Evolutionary conservation across 2,113 vertebrate species (phyloP), one percentile per base, ranked within the genome.

Genomic region (Perccottus glenii): DNA sequence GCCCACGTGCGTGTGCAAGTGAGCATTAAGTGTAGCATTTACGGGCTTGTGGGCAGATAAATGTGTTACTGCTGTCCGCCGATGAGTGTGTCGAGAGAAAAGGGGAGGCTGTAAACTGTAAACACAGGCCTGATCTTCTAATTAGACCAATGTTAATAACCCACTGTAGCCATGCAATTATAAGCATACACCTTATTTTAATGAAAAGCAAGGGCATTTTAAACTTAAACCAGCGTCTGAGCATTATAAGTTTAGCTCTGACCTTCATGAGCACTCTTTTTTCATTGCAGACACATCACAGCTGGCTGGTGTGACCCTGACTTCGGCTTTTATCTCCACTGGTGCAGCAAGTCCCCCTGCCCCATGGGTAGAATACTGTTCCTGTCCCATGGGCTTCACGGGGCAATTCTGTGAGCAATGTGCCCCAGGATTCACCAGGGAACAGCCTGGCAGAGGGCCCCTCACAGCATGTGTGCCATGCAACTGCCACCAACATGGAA

Each of bases 371-470:
- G 97, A 99, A 75, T 76, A 82, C 2, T 99, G 97, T 51, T 64
- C 77, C 0, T 99, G 97, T 73, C 97, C 95, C 5, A 35, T 0
- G 0, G 96, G 94, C 4, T 96, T 95, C 16, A 1, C 11, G 0
- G 96, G 97, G 15, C 94, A 93, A 73, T 96, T 95, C 82, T 98
- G 96, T 36, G 94, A 98, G 82, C 85, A 73, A 14, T 99, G 97
- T 0, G 84, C 92, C 0, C 87, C 90, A 0, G 94, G 94, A 32
- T 98, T 94, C 90, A 96, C 91, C 74, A 66, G 94, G 38, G 93
- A 95, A 64, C 77, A 73, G 0, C 91, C 93, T 0, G 68, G 53
- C 0, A 85, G 90, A 0, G 83, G 93, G 0, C 85, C 93, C 2
- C 90, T 95, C 0, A 51, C 87, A 46, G 64, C 35, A 70, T 99